Percentiles rank a stretch among this genome's conserved stretches.
Evolutionary conservation across 2,888 invertebrate species (phyloP).

Genomic region (Melanophora roralis): DNA sequence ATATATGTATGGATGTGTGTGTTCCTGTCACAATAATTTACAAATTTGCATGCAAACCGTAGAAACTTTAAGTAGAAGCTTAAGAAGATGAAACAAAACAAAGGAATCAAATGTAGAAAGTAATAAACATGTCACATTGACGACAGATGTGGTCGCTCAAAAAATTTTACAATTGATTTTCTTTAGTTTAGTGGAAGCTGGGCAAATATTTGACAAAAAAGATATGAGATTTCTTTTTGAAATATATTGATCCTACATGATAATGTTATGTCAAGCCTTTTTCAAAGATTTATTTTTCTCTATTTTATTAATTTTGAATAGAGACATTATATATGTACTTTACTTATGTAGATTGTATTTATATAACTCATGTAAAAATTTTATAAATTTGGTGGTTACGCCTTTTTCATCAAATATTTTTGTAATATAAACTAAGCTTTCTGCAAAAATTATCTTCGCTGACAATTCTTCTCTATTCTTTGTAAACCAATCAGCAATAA

Average conservation of each 20-base stretch:
- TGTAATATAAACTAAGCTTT: background rate
- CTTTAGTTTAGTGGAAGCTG: too few relatives aligned
- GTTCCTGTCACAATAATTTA: constrained; percentile 56
- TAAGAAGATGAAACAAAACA: background rate
- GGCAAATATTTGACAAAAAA: too few relatives aligned
- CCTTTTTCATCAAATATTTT: too few relatives aligned
- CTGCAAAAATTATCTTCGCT: constrained; percentile 36
- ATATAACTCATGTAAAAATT: too few relatives aligned
- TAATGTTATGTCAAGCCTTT: too few relatives aligned
- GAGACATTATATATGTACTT: too few relatives aligned
- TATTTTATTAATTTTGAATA: too few relatives aligned
- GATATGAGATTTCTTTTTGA: too few relatives aligned
- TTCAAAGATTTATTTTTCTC: too few relatives aligned
- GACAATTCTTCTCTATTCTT: constrained; percentile 60
- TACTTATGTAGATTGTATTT: too few relatives aligned
- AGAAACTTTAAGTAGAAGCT: background rate
- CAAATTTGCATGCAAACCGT: constrained; percentile 58
- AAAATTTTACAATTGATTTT: constrained; percentile 36
- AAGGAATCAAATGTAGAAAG: constrained; percentile 56
- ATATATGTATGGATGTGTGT: constrained; percentile 20
- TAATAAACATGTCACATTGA: constrained; percentile 65
- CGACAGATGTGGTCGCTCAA: constrained; percentile 63
- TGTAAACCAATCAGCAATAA: constrained; percentile 62
- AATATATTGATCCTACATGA: too few relatives aligned
- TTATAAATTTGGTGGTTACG: too few relatives aligned